Evolutionary conservation across 2,113 vertebrate genomes (phyloP).

Genomic region (Lonchura striata): DNA sequence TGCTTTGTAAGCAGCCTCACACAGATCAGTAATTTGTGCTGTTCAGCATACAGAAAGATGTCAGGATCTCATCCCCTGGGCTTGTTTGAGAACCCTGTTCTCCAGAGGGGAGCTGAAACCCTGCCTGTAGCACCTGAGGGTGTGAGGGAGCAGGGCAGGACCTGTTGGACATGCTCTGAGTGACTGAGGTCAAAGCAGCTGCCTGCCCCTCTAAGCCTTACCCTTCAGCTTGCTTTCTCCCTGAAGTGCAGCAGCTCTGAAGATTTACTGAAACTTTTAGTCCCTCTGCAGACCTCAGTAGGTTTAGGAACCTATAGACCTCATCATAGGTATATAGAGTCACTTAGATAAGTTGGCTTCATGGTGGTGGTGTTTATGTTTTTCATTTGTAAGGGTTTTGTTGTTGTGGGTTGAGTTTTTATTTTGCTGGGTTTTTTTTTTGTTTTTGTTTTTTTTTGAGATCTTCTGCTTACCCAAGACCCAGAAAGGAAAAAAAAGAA

Average conservation of each 20-base stretch:
- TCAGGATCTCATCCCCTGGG: background rate
- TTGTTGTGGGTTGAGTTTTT: background rate
- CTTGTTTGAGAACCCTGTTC: background rate
- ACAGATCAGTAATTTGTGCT: background rate
- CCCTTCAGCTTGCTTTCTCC: background rate
- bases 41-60: background rate
- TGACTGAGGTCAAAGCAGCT: background rate
- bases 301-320: background rate
- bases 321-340: background rate
- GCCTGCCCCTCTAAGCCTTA: background rate
- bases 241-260: rapidly evolving
- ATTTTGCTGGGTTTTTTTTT: background rate
- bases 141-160: background rate
- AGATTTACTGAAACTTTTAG: background rate
- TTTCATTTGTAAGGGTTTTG: background rate
- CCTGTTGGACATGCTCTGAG: rapidly evolving
- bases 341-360: background rate
- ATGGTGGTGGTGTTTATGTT: background rate
- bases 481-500: background rate
- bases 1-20: background rate
- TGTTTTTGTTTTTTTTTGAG: background rate
- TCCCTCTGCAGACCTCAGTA: background rate
- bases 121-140: background rate
- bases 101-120: background rate
- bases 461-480: background rate